phyloP scores from a whole-genome alignment of 2,113 vertebrate genomes.

The Nothobranchius kuhntae region DNA sequence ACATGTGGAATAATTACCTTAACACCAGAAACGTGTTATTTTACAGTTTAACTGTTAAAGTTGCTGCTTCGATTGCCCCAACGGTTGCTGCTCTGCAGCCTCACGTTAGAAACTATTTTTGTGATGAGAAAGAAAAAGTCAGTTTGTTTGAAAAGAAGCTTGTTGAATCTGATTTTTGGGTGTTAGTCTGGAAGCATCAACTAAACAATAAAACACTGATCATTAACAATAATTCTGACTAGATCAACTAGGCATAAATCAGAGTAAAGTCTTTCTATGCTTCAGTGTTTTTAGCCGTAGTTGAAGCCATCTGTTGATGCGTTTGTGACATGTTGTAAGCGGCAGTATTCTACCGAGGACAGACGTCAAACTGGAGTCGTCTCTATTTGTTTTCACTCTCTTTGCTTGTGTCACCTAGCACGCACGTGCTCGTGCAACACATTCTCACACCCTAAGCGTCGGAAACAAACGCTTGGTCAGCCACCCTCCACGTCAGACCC shows the following conservation, averaged over 20 bases:
- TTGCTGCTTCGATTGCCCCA: neutral
- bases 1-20: conserved; percentile 6
- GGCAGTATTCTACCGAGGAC: conserved; percentile 57
- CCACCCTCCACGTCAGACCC: no score
- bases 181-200: conserved; percentile 44
- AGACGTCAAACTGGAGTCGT: conserved; percentile 46
- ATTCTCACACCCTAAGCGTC: no score
- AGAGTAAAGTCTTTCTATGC: conserved; percentile 57
- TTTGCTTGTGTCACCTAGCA: conserved; percentile 4
- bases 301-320: conserved; percentile 57
- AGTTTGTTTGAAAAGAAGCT: conserved; percentile 7
- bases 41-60: neutral
- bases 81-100: conserved; percentile 2
- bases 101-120: conserved; percentile 5
- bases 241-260: conserved; percentile 59
- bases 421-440: no score
- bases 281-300: conserved; percentile 40
- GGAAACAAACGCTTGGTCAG: no score
- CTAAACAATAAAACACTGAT: conserved; percentile 52
- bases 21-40: conserved; percentile 1
- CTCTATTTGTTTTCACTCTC: conserved; percentile 52
- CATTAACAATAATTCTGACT: conserved; percentile 32
- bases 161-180: conserved; percentile 37
- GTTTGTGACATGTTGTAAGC: conserved; percentile 62
- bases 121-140: neutral